Base-by-base conservation (phyloP, 2,797 vertebrate species). In the Sebastes iracundus region DNA sequence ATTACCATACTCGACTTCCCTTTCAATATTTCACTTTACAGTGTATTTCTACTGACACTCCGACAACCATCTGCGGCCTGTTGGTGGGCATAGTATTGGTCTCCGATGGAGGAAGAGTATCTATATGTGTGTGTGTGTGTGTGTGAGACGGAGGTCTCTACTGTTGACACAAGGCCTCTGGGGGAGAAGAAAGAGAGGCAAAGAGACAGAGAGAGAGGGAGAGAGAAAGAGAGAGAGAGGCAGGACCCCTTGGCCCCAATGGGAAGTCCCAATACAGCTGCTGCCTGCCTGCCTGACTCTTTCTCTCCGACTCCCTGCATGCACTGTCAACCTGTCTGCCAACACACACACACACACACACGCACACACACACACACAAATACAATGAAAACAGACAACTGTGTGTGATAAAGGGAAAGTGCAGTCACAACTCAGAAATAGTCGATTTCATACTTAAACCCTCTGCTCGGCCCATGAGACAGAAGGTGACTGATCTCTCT, bases 1-100 rank as follows among this genome's bases (percentile, higher is more conserved):
- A 93, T 92, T 90, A 87, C 87, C 87, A 91, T 90, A 78, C 81
- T 35, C 68, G 70, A 87, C 80, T 79, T 90, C 86, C 55, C 35
- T 85, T 86, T 80, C 59, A 84, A 90, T 90, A 79, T 91, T 88
- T 91, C 82, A 87, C 86, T 82, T 85, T 79, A 53, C 73, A 67
- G 62, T 60, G 42, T 80, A 87, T 86, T 86, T 84, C 78, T 82
- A 88, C 62, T 87, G 88, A 90, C 89, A 90, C 77, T 71, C 82
- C 76, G 75, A 86, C 70, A 83, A 81, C 80, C 88, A 86, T 90
- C 86, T 88, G 80, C 22, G 49, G 80, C 59, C 76, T 75, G 79
- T 64, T 87, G 83, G 80, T 86, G 79, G 86, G 83, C 38, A 35
- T 68, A 77, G 72, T 66, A 74, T 74, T 79, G 70, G 77, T 72